Percentiles rank a stretch among this genome's conserved stretches.
Evolutionary conservation across 1,140 invertebrate genomes (phyloP).

Genomic region (Cephus cinctus): DNA sequence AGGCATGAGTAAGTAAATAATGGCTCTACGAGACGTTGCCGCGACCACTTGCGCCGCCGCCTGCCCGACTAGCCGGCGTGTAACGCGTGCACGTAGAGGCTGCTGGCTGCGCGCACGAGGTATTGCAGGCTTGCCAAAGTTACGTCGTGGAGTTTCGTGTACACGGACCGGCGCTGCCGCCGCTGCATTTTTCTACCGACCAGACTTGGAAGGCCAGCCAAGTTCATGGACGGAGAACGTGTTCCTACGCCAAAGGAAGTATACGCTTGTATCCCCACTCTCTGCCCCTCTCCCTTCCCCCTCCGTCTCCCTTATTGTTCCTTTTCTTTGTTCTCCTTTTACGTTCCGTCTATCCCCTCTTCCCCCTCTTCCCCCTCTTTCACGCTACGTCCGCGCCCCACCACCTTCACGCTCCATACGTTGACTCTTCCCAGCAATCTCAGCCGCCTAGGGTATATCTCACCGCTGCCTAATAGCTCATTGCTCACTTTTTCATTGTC

Average conservation of each 20-base stretch:
- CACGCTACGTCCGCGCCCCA: no score
- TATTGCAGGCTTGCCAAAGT: conserved; percentile 20
- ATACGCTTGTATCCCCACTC: no score
- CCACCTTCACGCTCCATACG: no score
- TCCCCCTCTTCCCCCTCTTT: no score
- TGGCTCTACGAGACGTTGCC: background rate
- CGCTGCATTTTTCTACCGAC: conserved; percentile 16
- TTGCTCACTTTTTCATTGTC: no score
- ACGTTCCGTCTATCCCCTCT: no score
- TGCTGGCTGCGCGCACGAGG: conserved; percentile 6
- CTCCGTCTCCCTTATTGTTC: conserved; percentile 8
- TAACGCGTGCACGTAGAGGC: conserved; percentile 14
- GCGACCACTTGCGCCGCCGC: conserved; percentile 14
- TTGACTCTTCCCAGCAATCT: no score
- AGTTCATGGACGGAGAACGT: conserved; percentile 33
- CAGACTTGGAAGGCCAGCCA: conserved; percentile 28
- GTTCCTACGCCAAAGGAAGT: no score
- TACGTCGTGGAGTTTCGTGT: conserved; percentile 4
- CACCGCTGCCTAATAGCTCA: no score
- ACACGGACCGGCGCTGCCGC: background rate
- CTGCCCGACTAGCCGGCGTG: conserved; percentile 15
- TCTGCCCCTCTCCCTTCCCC: background rate
- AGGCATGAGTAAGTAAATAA: conserved; percentile 21
- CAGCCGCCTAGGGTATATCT: no score
- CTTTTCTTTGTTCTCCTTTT: background rate